Evolutionary conservation across 2,888 invertebrate genomes (phyloP).

Genomic region (Epinotia bilunana): DNA sequence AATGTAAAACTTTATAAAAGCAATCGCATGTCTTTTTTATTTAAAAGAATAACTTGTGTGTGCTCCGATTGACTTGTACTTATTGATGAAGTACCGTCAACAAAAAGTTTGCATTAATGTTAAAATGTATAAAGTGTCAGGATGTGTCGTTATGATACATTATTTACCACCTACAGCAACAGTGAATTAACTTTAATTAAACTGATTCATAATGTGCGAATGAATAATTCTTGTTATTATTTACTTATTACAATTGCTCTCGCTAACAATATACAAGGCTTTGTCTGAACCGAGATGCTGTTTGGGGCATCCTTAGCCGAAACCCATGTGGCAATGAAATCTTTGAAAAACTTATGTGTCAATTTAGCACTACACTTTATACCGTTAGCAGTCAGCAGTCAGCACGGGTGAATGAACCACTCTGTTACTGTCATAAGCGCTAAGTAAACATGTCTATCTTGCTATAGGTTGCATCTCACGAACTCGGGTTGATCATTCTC

Average conservation of each 20-base stretch:
- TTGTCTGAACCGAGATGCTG: not conserved
- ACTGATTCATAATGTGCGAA: not conserved
- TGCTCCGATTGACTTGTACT: not conserved
- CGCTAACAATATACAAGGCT: slow-evolving; percentile 2
- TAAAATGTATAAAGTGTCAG: too few species aligned
- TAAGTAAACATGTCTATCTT: slow-evolving; percentile 25
- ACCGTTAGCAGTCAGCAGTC: slow-evolving; percentile 35
- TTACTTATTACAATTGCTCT: slow-evolving; percentile 4
- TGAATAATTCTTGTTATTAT: not conserved
- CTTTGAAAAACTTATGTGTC: slow-evolving; percentile 22
- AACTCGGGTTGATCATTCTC: not conserved
- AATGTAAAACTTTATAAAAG: not conserved
- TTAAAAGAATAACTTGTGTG: not conserved
- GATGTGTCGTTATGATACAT: too few species aligned
- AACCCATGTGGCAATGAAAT: slow-evolving; percentile 11
- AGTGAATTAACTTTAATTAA: not conserved
- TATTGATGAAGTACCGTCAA: too few species aligned
- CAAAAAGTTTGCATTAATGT: too few species aligned
- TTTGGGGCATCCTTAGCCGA: slow-evolving; percentile 11
- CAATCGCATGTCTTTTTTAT: not conserved
- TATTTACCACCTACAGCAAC: not conserved
- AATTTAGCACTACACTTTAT: slow-evolving; percentile 8
- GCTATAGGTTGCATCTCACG: not conserved
- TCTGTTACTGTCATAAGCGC: slow-evolving; percentile 20
- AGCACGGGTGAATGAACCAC: slow-evolving; percentile 26